Conservation (phyloP, 1,140 invertebrate species). For the Triops longicaudatus region DNA sequence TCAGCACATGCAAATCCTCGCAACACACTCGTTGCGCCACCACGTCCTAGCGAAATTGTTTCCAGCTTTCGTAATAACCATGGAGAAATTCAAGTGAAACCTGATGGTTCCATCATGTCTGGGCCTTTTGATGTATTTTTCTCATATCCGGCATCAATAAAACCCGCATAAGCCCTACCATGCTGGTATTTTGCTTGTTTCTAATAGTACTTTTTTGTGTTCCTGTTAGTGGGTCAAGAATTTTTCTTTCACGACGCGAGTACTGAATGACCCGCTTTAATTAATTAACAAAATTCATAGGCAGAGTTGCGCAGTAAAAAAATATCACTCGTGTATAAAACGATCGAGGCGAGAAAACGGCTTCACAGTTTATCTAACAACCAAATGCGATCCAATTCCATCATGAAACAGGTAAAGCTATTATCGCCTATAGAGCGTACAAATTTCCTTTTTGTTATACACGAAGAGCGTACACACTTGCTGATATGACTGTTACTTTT, state of each 20-base stretch:
- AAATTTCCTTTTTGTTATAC: background rate
- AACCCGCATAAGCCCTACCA: background rate
- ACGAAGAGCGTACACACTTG: background rate
- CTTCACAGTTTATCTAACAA: background rate
- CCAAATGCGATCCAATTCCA: background rate
- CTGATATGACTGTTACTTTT: background rate
- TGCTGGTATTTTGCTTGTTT: background rate
- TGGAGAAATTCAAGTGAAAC: background rate
- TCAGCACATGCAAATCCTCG: background rate
- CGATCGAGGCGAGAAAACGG: background rate
- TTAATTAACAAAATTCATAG: background rate
- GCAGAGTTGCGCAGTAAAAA: background rate
- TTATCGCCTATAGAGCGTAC: background rate
- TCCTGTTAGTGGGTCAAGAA: background rate
- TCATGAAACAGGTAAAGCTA: background rate
- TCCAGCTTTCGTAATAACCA: background rate
- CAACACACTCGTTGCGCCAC: background rate
- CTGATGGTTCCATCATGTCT: slow-evolving; percentile 5
- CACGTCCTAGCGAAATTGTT: background rate
- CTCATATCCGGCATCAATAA: background rate
- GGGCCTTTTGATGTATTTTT: background rate
- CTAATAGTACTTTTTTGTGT: background rate
- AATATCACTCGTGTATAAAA: background rate
- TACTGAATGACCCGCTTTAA: background rate
- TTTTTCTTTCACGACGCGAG: background rate